Conservation (phyloP, 2,113 vertebrate genomes). For the Hemicordylus capensis region DNA sequence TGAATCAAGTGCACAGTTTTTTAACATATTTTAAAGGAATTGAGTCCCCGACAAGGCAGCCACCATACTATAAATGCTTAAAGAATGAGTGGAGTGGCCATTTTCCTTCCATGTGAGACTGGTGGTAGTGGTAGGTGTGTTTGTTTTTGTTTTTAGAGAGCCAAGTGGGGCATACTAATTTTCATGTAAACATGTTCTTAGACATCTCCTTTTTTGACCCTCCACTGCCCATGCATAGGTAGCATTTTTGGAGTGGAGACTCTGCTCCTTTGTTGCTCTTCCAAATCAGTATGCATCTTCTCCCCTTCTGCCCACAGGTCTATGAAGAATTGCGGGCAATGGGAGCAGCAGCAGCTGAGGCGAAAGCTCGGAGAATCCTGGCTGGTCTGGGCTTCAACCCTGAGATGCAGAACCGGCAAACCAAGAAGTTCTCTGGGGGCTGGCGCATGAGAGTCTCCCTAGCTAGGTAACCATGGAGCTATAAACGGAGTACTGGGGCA, state of each 20-base stretch:
- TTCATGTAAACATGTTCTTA: background rate
- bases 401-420: constrained; percentile 92
- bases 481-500: too few species aligned
- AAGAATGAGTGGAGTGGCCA: background rate
- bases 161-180: too few species aligned
- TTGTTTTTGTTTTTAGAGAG: background rate
- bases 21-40: background rate
- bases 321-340: constrained; percentile 89
- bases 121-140: background rate
- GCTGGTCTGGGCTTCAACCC: constrained; percentile 90
- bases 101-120: background rate
- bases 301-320: constrained; percentile 72
- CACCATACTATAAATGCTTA: too few species aligned
- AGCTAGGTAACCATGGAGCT: constrained; percentile 78
- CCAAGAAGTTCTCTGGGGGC: constrained; percentile 91
- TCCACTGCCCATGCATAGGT: background rate
- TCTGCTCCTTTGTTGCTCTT: background rate
- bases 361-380: constrained; percentile 90
- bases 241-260: too few species aligned
- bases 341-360: constrained; percentile 88
- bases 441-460: constrained; percentile 96
- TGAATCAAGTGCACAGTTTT: background rate
- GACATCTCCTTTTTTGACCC: too few species aligned
- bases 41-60: too few species aligned
- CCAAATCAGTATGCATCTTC: background rate